These are phyloP conservation scores for Pogonophryne albipinna DNA, from an alignment of 2,797 vertebrate species.

Conservation along the genomic window DNA sequence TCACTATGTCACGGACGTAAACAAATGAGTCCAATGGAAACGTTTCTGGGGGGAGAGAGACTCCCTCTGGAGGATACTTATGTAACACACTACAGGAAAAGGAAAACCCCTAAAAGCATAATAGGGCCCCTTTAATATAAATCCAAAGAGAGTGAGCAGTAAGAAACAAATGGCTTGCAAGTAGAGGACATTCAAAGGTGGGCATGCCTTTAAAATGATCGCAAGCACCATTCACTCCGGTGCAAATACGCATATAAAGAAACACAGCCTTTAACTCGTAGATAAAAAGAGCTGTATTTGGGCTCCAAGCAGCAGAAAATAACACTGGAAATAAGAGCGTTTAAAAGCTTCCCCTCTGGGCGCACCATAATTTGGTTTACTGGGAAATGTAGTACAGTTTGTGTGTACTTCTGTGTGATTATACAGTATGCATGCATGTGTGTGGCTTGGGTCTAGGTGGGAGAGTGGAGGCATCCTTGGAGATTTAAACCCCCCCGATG, in stretches of 20 bases:
- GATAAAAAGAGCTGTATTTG: constrained; percentile 74
- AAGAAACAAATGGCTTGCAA: too few relatives aligned
- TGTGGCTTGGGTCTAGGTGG: constrained; percentile 56
- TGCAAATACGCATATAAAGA: background rate
- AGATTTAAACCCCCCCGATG: constrained; percentile 42
- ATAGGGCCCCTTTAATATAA: too few relatives aligned
- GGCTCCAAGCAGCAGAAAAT: constrained; percentile 63
- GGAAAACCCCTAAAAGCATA: too few relatives aligned
- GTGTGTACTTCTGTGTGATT: constrained; percentile 28
- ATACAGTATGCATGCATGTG: constrained; percentile 27
- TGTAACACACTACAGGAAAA: too few relatives aligned
- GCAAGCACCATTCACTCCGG: background rate
- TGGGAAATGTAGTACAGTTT: constrained; percentile 47
- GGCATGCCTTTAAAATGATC: too few relatives aligned
- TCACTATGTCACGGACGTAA: too few relatives aligned
- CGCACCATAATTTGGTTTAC: constrained; percentile 53
- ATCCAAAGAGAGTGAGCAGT: too few relatives aligned
- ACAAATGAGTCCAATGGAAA: too few relatives aligned
- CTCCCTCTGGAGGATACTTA: too few relatives aligned
- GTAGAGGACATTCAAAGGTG: too few relatives aligned
- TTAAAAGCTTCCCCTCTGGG: constrained; percentile 63
- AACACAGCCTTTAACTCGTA: constrained; percentile 55
- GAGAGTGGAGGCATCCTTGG: constrained; percentile 55
- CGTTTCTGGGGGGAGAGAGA: too few relatives aligned
- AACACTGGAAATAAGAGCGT: constrained; percentile 76